Base-by-base conservation (phyloP, 2,797 vertebrate genomes). In the Hydrocynus forskahlii region DNA sequence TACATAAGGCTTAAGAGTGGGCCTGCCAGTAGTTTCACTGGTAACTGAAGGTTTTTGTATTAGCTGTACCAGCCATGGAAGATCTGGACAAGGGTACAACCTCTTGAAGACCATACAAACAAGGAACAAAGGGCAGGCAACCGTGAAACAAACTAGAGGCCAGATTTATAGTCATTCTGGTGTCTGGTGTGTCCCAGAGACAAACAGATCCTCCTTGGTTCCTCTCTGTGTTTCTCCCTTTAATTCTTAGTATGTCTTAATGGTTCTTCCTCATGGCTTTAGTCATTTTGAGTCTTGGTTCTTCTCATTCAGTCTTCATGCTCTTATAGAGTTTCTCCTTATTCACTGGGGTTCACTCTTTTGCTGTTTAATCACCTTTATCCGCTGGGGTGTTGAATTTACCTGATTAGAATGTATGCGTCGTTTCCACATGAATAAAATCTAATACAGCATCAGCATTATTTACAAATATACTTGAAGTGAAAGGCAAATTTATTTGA, bases 11-110 rank as follows among this genome's bases (percentile, higher is more conserved):
- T 66, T 74, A 17, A 57, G 70, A 12, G 7, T 48, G 9, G 12
- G 45, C 45, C 45, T 48, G 45, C 12, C 5, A 48, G 66, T 40
- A 16, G 60, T 48, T 38, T 13, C 8, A 38, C 21, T 43, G 38
- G 70, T 40, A 62, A 29, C 59, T 81, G 60, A 76, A 76, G 8
- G 55, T 45, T 67, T 67, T 75, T 72, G 19, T 12, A 10, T 81
- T 75, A 81, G 72, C 48, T 69, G 64, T 7, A 57, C 59, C 64
- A 40, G 40, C 62, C 35, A n/a, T 62, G 77, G n/a, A 67, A 45
- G 25, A 17, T 64, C 29, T 45, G 25, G 43, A 29, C 35, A 19
- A 12, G 57, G 50, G 16, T 10, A 1, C 38, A 40, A 43, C 2
- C 35, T 17, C 16, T 38, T 14, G 23, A 29, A 17, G 45, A 16